Evolutionary conservation across 1,140 invertebrate genomes (phyloP), one percentile per base, ranked within the genome.

Genomic region (Sitodiplosis mosellana): DNA sequence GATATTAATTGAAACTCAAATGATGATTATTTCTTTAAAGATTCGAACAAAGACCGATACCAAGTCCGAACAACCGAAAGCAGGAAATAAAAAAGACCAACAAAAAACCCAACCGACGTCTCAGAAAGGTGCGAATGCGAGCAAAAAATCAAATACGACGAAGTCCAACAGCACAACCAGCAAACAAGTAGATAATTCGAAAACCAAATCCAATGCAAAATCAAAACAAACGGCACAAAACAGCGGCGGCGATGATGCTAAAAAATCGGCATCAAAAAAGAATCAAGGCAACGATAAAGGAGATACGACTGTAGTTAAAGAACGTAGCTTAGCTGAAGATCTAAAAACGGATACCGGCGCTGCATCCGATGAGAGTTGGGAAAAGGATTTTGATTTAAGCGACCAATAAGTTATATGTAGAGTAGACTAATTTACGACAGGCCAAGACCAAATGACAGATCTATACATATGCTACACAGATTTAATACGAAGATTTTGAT

Each of bases 301-400:
- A 45, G 20, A 14, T 45, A 7, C 11, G 22, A 34, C n/a, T 14
- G 10, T 34, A 33, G 15, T 20, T 11, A 33, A 48, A 43, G 19
- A 48, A 48, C 21, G 43, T 11, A 41, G 37, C 37, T 12, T 14
- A 38, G 21, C 11, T 27, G 20, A 45, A 45, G 19, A 15, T 20
- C 27, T 27, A 18, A 48, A 43, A 45, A 45, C 20, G 3, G 46
- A 47, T 27, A 34, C 49, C 4, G 41, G 20, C n/a, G 18, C 48
- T 3, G 36, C 42, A 15, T 46, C 45, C 11, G 49, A 50, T 33
- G 49, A 50, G 36, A 50, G 49, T 47, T 50, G 49, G 49, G 49
- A 50, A 45, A 50, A 50, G 37, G 49, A 50, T 40, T 50, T 50
- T 19, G 49, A 50, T 45, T 20, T 50, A 17, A 21, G 14, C 20